These are phyloP conservation scores for Mongoloraphidia duomilia DNA, from an alignment of 2,888 invertebrate species.

Conservation along the genomic window DNA sequence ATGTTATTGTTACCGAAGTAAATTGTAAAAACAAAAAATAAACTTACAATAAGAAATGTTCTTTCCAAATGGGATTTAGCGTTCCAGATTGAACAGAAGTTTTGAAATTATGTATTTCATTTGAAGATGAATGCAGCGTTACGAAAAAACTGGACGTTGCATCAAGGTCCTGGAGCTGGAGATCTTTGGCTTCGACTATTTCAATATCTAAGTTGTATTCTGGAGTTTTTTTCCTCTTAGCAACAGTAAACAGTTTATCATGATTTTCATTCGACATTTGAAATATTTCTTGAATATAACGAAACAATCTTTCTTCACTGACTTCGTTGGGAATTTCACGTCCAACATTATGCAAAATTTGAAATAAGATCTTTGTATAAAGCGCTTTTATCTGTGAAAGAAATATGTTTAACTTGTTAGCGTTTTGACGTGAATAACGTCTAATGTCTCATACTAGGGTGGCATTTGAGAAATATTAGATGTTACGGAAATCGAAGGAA, in stretches of 20 bases:
- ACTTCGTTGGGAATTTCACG: constrained; percentile 59
- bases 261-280: constrained; percentile 66
- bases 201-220: constrained; percentile 73
- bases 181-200: constrained; percentile 73
- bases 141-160: constrained; percentile 97
- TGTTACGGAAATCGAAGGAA: no score
- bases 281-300: constrained; percentile 68
- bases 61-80: constrained; percentile 89
- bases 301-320: constrained; percentile 50
- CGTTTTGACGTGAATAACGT: no score
- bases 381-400: constrained; percentile 66
- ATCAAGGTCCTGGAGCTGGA: constrained; percentile 73
- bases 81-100: constrained; percentile 86
- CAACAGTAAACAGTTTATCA: constrained; percentile 50
- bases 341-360: constrained; percentile 72
- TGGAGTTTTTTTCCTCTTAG: constrained; percentile 67
- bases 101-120: constrained; percentile 63
- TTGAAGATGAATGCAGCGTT: constrained; percentile 71
- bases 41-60: constrained; percentile 89
- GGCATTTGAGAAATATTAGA: no score
- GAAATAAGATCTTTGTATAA: constrained; percentile 69
- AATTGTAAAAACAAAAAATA: constrained; percentile 15
- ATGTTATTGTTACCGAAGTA: constrained; percentile 16
- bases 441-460: no score
- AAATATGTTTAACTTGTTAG: no score